Percentiles rank a stretch among this genome's conserved stretches.
phyloP scores from a whole-genome alignment of 2,888 invertebrate species.

The Alloscopus bannaensis region DNA sequence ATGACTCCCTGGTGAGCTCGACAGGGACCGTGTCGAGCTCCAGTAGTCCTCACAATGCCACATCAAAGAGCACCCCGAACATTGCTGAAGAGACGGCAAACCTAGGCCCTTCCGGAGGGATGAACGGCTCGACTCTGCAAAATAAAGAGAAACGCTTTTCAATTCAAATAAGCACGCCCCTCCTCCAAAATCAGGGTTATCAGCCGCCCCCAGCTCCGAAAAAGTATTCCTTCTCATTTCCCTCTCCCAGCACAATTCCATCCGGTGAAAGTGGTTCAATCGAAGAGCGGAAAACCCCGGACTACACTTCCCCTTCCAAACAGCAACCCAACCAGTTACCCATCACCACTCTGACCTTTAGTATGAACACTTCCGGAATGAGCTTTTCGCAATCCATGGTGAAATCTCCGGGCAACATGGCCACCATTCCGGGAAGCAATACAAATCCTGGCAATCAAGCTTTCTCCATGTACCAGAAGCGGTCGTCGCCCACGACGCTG shows the following conservation, averaged over 20 bases:
- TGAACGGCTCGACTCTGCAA: slow-evolving; percentile 10
- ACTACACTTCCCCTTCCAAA: slow-evolving; percentile 34
- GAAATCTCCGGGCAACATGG: slow-evolving; percentile 45
- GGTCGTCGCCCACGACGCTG: slow-evolving; percentile 51
- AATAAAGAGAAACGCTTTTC: slow-evolving; percentile 64
- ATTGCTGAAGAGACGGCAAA: slow-evolving; percentile 48
- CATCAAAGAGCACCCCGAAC: slow-evolving; percentile 66
- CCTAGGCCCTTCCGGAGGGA: background rate
- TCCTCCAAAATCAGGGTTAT: slow-evolving; percentile 18
- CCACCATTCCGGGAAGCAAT: slow-evolving; percentile 23
- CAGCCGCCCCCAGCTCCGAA: slow-evolving; percentile 46
- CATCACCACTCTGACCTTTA: slow-evolving; percentile 71
- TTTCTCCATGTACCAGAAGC: slow-evolving; percentile 53
- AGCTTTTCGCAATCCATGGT: slow-evolving; percentile 56
- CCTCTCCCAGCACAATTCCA: slow-evolving; percentile 40
- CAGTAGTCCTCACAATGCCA: slow-evolving; percentile 42
- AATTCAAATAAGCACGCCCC: slow-evolving; percentile 57
- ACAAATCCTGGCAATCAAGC: slow-evolving; percentile 12
- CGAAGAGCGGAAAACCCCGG: slow-evolving; percentile 37
- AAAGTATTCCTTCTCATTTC: slow-evolving; percentile 65
- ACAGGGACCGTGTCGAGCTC: slow-evolving; percentile 45
- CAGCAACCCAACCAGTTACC: slow-evolving; percentile 65
- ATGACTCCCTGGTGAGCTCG: slow-evolving; percentile 50
- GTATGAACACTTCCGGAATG: slow-evolving; percentile 44
- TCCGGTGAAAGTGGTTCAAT: slow-evolving; percentile 5